These are phyloP conservation scores for Atopsyche davidsoni DNA, from an alignment of 1,140 invertebrate genomes.

Conservation along the genomic window DNA sequence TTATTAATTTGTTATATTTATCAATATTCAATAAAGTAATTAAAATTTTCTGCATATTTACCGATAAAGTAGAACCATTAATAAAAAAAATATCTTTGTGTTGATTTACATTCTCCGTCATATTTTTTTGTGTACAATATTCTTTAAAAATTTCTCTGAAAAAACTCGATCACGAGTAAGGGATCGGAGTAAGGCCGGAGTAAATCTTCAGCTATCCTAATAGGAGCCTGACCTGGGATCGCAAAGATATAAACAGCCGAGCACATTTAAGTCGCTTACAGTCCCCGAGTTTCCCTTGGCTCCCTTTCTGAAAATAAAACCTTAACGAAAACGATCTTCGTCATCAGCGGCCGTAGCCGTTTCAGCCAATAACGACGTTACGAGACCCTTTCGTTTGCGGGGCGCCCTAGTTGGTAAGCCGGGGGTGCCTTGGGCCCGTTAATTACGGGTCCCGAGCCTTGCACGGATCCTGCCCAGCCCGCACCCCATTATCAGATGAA, in stretches of 20 bases:
- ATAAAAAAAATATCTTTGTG: no score
- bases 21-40: background rate
- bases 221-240: no score
- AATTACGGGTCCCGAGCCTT: slow-evolving; percentile 14
- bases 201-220: no score
- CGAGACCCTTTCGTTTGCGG: slow-evolving; percentile 3
- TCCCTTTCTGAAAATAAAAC: slow-evolving; percentile 19
- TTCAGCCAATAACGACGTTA: slow-evolving; percentile 20
- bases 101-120: no score
- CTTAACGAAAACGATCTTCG: slow-evolving; percentile 27
- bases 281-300: slow-evolving; percentile 16
- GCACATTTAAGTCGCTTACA: slow-evolving; percentile 25
- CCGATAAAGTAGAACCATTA: background rate
- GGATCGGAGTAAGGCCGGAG: no score
- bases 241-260: slow-evolving; percentile 18
- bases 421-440: slow-evolving; percentile 16
- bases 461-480: background rate
- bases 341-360: slow-evolving; percentile 18
- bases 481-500: background rate
- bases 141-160: no score
- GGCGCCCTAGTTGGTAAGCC: background rate
- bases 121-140: no score
- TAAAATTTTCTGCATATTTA: background rate
- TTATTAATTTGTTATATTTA: background rate
- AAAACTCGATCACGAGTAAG: no score